These are phyloP conservation scores for Periophthalmodon schlosseri DNA, from an alignment of 2,113 vertebrate species.

Conservation along the genomic window DNA sequence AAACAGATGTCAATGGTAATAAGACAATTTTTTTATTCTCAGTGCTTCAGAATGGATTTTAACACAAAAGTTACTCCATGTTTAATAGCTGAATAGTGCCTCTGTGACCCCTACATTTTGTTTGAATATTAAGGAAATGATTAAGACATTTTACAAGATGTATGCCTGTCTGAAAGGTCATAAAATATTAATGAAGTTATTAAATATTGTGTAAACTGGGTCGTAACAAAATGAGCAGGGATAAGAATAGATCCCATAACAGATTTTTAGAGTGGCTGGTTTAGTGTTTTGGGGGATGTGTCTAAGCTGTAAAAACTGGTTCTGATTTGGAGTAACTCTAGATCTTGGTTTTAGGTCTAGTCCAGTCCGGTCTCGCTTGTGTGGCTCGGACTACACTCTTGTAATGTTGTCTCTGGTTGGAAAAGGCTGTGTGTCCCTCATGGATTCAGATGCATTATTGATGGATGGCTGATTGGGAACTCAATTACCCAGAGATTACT, in stretches of 20 bases:
- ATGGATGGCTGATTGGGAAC: constrained; percentile 80
- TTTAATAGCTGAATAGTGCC: neutral
- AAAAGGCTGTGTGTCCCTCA: constrained; percentile 42
- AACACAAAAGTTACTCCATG: neutral
- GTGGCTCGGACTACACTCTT: constrained; percentile 48
- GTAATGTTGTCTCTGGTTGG: constrained; percentile 28
- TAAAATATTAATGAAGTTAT: neutral
- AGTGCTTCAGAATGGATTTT: neutral
- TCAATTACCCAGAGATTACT: constrained; percentile 82
- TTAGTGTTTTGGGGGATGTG: neutral
- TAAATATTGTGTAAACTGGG: neutral
- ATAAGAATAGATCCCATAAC: neutral
- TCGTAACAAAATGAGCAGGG: neutral
- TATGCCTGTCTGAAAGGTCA: neutral
- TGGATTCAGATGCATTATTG: constrained; percentile 80
- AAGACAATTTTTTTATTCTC: neutral
- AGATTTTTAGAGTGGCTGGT: neutral
- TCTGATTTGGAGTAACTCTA: neutral
- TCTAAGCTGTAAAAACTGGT: neutral
- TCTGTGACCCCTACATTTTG: neutral
- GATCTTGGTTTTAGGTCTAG: neutral
- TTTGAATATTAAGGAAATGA: neutral
- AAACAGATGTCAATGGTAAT: neutral
- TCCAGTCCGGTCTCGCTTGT: constrained; percentile 8
- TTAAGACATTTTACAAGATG: neutral